Evolutionary conservation across 2,113 vertebrate species (phyloP).

Genomic region (Callochromis pleurospilus): DNA sequence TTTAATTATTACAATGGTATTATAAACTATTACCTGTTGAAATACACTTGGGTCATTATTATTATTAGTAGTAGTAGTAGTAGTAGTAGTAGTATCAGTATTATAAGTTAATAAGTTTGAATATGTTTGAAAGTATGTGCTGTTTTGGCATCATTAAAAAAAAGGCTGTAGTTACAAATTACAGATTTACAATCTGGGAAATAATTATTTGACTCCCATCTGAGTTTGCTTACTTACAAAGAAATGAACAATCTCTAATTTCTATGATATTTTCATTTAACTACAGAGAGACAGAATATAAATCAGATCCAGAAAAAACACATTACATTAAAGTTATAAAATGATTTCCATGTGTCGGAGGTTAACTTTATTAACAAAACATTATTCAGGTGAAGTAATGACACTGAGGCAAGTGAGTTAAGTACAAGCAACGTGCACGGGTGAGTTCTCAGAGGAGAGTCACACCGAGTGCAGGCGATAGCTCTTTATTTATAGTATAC

Average conservation of each 20-base stretch:
- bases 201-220: background rate
- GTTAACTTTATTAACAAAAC: no score
- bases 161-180: background rate
- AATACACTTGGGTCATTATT: background rate
- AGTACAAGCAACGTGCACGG: no score
- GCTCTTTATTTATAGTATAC: no score
- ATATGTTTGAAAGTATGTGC: background rate
- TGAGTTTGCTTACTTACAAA: background rate
- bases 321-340: background rate
- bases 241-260: background rate
- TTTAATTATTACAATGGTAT: background rate
- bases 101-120: no score
- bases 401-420: no score
- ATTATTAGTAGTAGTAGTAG: accelerated
- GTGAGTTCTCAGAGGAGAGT: no score
- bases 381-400: no score
- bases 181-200: background rate
- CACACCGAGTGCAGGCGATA: no score
- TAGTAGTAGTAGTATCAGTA: background rate
- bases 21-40: background rate
- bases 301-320: background rate
- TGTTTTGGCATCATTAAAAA: background rate
- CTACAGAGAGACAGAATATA: background rate
- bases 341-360: background rate
- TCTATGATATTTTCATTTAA: background rate